Evolutionary conservation across 2,113 vertebrate species (phyloP).

Genomic region (Hystrix cristata): DNA sequence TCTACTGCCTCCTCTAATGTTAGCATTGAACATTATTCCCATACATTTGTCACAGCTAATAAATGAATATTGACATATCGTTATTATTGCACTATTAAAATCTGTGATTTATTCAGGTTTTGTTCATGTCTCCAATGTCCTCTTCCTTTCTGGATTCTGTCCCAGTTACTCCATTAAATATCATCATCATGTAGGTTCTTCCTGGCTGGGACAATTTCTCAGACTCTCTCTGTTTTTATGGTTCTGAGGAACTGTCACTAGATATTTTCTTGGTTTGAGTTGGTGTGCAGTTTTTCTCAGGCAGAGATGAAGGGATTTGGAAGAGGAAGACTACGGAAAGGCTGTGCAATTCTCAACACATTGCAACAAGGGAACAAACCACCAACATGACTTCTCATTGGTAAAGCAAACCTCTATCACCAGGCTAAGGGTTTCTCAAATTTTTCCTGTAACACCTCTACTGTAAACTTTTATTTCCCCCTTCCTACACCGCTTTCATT

Average conservation of each 20-base stretch:
- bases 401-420: background rate
- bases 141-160: background rate
- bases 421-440: background rate
- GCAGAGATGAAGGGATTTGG: background rate
- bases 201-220: background rate
- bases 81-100: background rate
- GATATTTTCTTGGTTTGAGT: background rate
- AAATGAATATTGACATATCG: background rate
- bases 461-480: background rate
- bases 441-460: background rate
- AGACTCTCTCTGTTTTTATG: background rate
- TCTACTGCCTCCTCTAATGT: background rate
- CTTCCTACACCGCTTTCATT: background rate
- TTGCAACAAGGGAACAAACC: background rate
- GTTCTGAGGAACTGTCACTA: background rate
- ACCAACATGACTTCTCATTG: background rate
- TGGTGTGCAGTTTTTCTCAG: background rate
- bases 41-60: background rate
- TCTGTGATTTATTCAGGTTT: background rate
- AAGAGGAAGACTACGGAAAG: no score
- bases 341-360: background rate
- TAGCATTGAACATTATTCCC: background rate
- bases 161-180: background rate
- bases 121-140: background rate
- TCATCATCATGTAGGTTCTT: background rate